Percentiles rank a stretch among this genome's conserved stretches.
phyloP scores from a whole-genome alignment of 2,888 invertebrate genomes.

The Caenorhabditis wallacei region DNA sequence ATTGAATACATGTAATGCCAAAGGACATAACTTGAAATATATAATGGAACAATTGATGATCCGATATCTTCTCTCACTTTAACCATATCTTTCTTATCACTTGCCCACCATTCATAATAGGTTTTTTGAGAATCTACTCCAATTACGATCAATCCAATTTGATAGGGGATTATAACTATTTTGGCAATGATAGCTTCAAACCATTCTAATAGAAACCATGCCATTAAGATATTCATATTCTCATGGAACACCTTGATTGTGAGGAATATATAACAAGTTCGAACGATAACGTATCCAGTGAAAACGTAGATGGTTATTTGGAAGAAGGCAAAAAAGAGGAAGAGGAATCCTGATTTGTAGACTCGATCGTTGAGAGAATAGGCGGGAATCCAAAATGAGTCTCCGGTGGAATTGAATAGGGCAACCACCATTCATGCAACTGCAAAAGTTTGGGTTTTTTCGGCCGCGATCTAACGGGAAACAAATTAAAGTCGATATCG shows the following conservation, averaged over 20 bases:
- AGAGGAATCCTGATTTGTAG: neutral
- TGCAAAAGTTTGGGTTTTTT: neutral
- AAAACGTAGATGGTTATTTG: conserved; percentile 12
- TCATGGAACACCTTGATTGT: conserved; percentile 34
- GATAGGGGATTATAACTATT: conserved; percentile 33
- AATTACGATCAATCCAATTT: conserved; percentile 24
- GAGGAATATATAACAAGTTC: conserved; percentile 36
- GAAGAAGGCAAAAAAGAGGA: neutral
- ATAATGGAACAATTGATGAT: neutral
- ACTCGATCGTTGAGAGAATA: conserved; percentile 35
- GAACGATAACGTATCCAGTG: conserved; percentile 21
- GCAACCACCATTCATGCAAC: conserved; percentile 16
- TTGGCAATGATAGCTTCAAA: conserved; percentile 41
- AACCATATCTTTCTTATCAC: neutral
- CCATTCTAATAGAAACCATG: conserved; percentile 48
- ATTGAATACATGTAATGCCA: conserved; percentile 54
- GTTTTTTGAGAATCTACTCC: neutral
- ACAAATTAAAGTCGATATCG: neutral
- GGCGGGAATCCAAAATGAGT: conserved; percentile 29
- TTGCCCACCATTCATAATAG: conserved; percentile 36
- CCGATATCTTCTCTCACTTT: neutral
- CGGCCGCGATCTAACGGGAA: too few relatives aligned
- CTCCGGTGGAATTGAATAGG: conserved; percentile 2
- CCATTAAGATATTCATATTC: conserved; percentile 53
- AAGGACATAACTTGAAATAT: conserved; percentile 16